Evolutionary conservation across 2,113 vertebrate genomes (phyloP).

Genomic region (Dipodomys stephensi): DNA sequence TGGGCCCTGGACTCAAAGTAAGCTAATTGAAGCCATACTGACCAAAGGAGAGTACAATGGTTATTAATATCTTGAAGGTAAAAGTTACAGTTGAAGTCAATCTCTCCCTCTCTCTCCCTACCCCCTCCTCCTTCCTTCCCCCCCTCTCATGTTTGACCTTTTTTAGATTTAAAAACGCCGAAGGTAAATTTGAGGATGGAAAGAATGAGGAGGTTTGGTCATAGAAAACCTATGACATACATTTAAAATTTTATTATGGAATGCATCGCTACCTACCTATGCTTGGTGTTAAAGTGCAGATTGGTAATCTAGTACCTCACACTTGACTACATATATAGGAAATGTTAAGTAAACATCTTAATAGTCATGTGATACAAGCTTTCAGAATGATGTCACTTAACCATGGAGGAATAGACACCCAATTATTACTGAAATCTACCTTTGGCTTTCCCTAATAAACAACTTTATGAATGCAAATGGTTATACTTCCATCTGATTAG

Average conservation of each 20-base stretch:
- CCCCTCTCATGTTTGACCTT: not conserved
- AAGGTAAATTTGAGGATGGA: not conserved
- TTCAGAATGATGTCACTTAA: conserved; percentile 25
- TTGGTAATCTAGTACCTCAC: not conserved
- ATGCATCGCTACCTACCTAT: not conserved
- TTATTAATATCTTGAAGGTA: conserved; percentile 27
- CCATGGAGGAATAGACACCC: conserved; percentile 15
- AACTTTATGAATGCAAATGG: conserved; percentile 11
- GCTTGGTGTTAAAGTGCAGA: not conserved
- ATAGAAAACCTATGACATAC: conserved; percentile 11
- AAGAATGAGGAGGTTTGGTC: not conserved
- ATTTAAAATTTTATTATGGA: not conserved
- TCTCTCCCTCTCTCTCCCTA: too few species aligned
- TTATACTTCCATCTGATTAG: not conserved
- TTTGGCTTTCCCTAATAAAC: not conserved
- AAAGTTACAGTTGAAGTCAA: not conserved
- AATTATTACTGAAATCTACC: not conserved
- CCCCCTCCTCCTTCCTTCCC: too few species aligned
- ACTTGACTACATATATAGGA: not conserved
- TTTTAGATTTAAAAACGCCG: conserved; percentile 1
- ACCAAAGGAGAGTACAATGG: not conserved
- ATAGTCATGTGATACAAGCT: not conserved
- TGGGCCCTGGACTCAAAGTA: not conserved
- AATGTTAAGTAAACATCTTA: conserved; percentile 21
- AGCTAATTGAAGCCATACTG: not conserved